These are phyloP conservation scores for Bhutanitis thaidina DNA, from an alignment of 2,888 invertebrate genomes.

Conservation along the genomic window DNA sequence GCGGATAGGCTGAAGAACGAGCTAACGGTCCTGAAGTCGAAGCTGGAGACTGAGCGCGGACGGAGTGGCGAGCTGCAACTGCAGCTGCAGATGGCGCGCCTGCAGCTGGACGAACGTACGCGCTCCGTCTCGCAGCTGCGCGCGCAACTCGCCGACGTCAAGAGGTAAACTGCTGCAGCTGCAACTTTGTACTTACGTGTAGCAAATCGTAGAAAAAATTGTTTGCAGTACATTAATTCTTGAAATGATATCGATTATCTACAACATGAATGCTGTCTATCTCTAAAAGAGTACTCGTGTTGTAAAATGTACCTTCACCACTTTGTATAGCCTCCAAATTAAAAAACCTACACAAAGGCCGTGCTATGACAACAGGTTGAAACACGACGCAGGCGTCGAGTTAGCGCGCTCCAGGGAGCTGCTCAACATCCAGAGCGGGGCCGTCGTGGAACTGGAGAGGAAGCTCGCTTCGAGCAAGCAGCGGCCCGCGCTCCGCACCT, in stretches of 20 bases:
- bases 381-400: constrained; percentile 61
- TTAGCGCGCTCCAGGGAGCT: constrained; percentile 55
- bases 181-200: too few species aligned
- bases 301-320: too few species aligned
- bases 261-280: too few species aligned
- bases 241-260: too few species aligned
- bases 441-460: constrained; percentile 71
- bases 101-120: constrained; percentile 44
- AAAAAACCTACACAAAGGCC: too few species aligned
- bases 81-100: constrained; percentile 56
- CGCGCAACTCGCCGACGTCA: constrained; percentile 52
- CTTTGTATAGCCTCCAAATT: too few species aligned
- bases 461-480: constrained; percentile 47
- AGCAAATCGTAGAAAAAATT: too few species aligned
- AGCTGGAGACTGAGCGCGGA: constrained; percentile 73
- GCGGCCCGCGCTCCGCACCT: constrained; percentile 39
- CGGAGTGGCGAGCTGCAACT: constrained; percentile 65
- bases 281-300: too few species aligned
- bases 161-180: constrained; percentile 38
- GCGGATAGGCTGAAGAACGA: constrained; percentile 71
- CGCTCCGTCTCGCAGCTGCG: constrained; percentile 40
- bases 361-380: too few species aligned
- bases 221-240: too few species aligned
- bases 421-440: constrained; percentile 47
- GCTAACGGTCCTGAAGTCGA: constrained; percentile 67